A percentile compares a stretch with the other conserved stretches of the same genome.
Conservation (phyloP, 2,888 invertebrate genomes). For the Celastrina argiolus region DNA sequence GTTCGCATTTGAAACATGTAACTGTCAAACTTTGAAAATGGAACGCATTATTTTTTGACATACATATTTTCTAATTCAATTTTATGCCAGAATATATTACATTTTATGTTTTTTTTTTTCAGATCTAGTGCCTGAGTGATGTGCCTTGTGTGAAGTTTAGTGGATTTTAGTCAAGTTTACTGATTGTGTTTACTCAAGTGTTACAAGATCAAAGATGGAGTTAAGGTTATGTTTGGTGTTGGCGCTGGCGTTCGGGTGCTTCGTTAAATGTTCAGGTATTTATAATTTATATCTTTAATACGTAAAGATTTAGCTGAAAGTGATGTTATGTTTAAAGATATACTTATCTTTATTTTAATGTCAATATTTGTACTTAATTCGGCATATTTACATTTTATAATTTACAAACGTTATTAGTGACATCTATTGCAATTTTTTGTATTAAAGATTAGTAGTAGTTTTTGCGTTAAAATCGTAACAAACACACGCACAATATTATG, state of each 20-base stretch:
- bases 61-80: not conserved
- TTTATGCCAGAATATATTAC: too few relatives aligned
- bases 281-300: conserved; percentile 26
- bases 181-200: conserved; percentile 38
- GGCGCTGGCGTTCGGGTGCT: conserved; percentile 45
- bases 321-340: too few relatives aligned
- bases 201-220: conserved; percentile 48
- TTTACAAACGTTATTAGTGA: too few relatives aligned
- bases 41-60: not conserved
- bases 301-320: too few relatives aligned
- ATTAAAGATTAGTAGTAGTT: too few relatives aligned
- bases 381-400: too few relatives aligned
- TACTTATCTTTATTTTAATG: too few relatives aligned
- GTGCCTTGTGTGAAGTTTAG: conserved; percentile 60
- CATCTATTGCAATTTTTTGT: too few relatives aligned
- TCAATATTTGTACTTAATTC: too few relatives aligned
- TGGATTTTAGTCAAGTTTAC: conserved; percentile 14
- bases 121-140: conserved; percentile 63
- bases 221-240: conserved; percentile 51
- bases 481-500: too few relatives aligned
- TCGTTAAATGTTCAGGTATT: conserved; percentile 61
- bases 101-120: conserved; percentile 39
- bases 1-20: not conserved
- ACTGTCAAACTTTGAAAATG: not conserved
- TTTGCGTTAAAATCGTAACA: too few relatives aligned